Evolutionary conservation across 1,140 invertebrate genomes (phyloP), one percentile per base, ranked within the genome.

Genomic region (Neodiprion lecontei): DNA sequence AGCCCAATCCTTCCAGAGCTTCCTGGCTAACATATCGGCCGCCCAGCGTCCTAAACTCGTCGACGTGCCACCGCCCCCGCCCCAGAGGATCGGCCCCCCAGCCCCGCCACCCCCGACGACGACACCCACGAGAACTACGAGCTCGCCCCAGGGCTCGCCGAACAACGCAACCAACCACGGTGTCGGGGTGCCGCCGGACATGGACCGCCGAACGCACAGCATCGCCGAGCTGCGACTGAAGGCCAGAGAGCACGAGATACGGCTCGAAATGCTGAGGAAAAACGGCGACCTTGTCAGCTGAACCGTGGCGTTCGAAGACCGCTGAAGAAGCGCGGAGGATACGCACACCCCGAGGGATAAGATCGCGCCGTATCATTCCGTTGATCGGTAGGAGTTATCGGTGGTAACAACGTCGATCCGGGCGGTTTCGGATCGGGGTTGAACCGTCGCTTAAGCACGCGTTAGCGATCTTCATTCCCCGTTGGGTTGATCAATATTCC

Each of bases 161-260:
- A 86, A 80, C 23, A 80, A 82, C 48, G 11, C 0, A 17, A 4
- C 7, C 84, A 83, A 9, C 79, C 73, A 14, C 77, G 86, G 75
- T 71, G 83, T 76, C 8, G 81, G n/a, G 53, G 11, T 80, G 65
- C 86, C 83, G 72, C 91, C 88, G 69, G 94, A 92, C 81, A 92
- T 94, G 74, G 96, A 97, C 86, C 90, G 96, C 75, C 89, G 96
- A 75, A 95, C 93, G 79, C 96, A 95, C 28, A 97, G 96, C 79
- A 98, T 98, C 73, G 96, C 96, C 1, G 95, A 96, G 0, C 89
- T 99, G 7, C 88, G 97, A 72, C 90, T 97, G 48, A 97, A 97
- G 78, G 97, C 97, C 1, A 91, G 97, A 9, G 97, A 98, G 87
- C 97, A 98, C 85, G 96, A 97, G 84, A 87, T 97, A 9, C 92